Evolutionary conservation across 2,113 vertebrate species (phyloP).

Genomic region (Triplophysa dalaica): DNA sequence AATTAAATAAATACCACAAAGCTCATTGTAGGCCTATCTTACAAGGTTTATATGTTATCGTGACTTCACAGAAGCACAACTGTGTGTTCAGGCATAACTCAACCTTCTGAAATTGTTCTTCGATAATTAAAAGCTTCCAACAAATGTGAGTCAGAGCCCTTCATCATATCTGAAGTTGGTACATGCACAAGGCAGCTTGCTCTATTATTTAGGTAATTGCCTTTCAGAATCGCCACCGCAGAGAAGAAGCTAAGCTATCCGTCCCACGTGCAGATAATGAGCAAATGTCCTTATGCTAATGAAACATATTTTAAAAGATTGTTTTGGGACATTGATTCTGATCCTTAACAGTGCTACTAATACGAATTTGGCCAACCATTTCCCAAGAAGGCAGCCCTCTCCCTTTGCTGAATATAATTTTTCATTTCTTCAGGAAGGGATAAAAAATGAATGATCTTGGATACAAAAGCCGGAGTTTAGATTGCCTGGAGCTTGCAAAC

Average conservation of each 20-base stretch:
- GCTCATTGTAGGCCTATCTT: not conserved
- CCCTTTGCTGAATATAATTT: conserved; percentile 39
- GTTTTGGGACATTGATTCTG: conserved; percentile 35
- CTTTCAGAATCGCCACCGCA: conserved; percentile 28
- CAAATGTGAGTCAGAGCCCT: not conserved
- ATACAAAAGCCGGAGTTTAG: conserved; percentile 22
- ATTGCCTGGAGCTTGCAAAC: conserved; percentile 72
- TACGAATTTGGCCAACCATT: conserved; percentile 71
- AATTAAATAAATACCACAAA: not conserved
- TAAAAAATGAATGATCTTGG: conserved; percentile 45
- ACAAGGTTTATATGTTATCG: not conserved
- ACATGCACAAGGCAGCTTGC: conserved; percentile 19
- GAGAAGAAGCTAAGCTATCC: conserved; percentile 21
- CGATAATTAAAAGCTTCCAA: conserved; percentile 21
- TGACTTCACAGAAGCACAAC: not conserved
- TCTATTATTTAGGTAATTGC: conserved; percentile 43
- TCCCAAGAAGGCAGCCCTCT: conserved; percentile 71
- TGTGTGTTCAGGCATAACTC: not conserved
- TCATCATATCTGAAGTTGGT: not conserved
- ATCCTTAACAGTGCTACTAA: conserved; percentile 44
- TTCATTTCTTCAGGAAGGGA: conserved; percentile 39
- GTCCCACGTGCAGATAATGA: conserved; percentile 36
- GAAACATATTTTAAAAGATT: conserved; percentile 39
- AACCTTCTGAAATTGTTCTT: not conserved
- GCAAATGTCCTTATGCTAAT: conserved; percentile 51